Evolutionary conservation across 2,888 invertebrate genomes (phyloP).

Genomic region (Syrista parreyssii): DNA sequence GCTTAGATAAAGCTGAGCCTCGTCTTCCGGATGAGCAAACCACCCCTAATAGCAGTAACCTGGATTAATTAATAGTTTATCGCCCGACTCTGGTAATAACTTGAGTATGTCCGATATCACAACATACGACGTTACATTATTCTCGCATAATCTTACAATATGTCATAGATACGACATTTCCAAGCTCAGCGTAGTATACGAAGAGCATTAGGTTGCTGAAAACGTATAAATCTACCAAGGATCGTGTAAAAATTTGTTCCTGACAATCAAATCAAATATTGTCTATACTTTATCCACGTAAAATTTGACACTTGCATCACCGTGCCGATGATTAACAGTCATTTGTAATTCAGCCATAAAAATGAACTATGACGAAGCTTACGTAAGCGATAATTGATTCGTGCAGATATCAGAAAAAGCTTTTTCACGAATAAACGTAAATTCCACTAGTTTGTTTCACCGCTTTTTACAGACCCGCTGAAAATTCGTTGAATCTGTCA

Average conservation of each 20-base stretch:
- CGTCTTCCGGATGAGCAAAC: conserved; percentile 16
- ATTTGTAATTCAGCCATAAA: background rate
- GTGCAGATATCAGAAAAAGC: background rate
- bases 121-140: background rate
- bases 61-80: background rate
- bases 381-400: background rate
- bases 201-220: background rate
- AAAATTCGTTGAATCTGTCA: background rate
- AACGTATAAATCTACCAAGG: background rate
- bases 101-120: background rate
- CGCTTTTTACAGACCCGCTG: background rate
- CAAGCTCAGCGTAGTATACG: background rate
- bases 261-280: background rate
- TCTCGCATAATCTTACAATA: background rate
- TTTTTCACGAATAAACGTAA: background rate
- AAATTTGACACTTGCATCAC: background rate
- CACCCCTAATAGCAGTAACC: background rate
- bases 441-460: background rate
- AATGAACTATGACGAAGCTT: background rate
- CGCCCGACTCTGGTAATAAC: background rate
- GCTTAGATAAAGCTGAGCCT: conserved; percentile 21
- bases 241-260: background rate
- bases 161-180: background rate
- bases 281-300: background rate
- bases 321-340: background rate